Base-by-base conservation (phyloP, 2,888 invertebrate genomes). In the Teleiodes luculella region DNA sequence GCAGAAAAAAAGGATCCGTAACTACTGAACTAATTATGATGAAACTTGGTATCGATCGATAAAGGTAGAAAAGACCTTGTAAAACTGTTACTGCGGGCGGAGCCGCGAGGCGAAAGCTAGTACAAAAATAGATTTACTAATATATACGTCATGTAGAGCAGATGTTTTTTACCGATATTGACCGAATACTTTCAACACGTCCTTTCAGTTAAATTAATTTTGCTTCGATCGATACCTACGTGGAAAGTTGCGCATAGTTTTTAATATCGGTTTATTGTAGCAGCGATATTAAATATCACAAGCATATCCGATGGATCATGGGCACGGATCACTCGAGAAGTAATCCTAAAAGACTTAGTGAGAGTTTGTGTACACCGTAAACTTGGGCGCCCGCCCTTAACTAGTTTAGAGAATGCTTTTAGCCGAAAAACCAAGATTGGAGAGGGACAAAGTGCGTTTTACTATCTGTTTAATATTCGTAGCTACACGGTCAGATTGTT, bases 361-460 rank as follows among this genome's bases (percentile, higher is more conserved):
- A 56, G 56, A 58, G 51, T 58, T 60, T 48, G 24, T 53, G 53
- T 49, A 53, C 58, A 36, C 50, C 20, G 54, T 60, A 58, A 62
- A 60, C 58, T 57, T 24, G 35, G 18, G 16, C 36, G 55, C 57
- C 57, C 53, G 55, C 36, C n/a, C 54, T 51, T 51, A 62, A 62
- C 56, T 61, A 61, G 58, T 61, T 58, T 57, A 46, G 57, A 53
- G 56, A 30, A 37, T 57, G 59, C 57, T 63, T 56, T 62, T 57
- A 59, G 57, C 14, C 43, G 50, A 28, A 20, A 49, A 49, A 51
- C 35, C 24, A 36, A 35, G 54, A 53, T 43, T 13, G 37, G 55
- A 53, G 53, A 43, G 47, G 49, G 14, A 13, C 45, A 46, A 45
- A 51, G 51, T 39, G 36, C 49, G 33, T 14, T 48, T 14, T 30